Evolutionary conservation across 2,113 vertebrate genomes (phyloP).

Genomic region (Australoheros scitulus): DNA sequence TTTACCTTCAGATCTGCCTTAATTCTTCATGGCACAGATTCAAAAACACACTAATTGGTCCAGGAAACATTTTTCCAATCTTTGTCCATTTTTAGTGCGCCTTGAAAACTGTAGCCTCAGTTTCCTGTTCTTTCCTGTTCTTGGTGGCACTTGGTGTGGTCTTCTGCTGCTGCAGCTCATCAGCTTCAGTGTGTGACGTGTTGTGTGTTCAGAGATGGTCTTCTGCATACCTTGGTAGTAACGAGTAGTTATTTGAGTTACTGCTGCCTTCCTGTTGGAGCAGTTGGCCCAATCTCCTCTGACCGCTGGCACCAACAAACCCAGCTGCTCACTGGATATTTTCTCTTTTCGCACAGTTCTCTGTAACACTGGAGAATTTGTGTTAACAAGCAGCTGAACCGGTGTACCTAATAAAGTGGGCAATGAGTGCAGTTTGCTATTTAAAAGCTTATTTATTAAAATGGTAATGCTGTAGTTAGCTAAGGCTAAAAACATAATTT

Average conservation of each 20-base stretch:
- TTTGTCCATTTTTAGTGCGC: too few species aligned
- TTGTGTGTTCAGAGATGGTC: background rate
- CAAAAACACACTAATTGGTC: background rate
- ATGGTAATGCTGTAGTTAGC: background rate
- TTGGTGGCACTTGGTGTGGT: accelerated
- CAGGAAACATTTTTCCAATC: too few species aligned
- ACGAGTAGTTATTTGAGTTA: background rate
- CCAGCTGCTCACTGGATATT: too few species aligned
- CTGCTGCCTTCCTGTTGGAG: background rate
- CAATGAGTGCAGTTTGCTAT: too few species aligned
- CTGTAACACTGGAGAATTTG: too few species aligned
- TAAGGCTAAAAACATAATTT: background rate
- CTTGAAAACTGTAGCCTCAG: background rate
- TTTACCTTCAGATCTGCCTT: background rate
- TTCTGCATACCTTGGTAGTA: background rate
- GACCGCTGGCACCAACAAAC: background rate
- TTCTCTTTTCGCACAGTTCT: too few species aligned
- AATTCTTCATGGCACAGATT: background rate
- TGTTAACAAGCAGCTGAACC: too few species aligned
- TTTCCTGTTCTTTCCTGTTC: accelerated
- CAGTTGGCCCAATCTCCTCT: background rate
- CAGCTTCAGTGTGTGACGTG: background rate
- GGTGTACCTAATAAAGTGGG: too few species aligned
- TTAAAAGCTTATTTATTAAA: background rate
- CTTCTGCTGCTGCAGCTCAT: background rate